Percentiles rank a stretch among this genome's conserved stretches.
Evolutionary conservation across 2,888 invertebrate genomes (phyloP).

Genomic region (Parelbella ahira): DNA sequence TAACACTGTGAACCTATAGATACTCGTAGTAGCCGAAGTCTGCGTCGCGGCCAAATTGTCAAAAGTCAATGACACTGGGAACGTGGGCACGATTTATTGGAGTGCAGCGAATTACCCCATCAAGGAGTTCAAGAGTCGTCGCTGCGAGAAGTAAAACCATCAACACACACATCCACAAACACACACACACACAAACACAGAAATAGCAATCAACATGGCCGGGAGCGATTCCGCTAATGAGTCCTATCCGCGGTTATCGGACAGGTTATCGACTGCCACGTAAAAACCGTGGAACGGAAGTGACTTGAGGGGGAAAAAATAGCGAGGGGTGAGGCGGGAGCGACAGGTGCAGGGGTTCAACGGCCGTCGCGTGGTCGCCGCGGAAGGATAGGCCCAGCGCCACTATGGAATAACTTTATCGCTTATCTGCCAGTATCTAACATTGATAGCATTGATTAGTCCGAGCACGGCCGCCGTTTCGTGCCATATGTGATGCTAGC

Average conservation of each 20-base stretch:
- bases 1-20: constrained; percentile 26
- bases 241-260: constrained; percentile 68
- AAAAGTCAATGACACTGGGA: constrained; percentile 49
- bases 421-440: no score
- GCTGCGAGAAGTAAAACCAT: constrained; percentile 44
- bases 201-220: constrained; percentile 50
- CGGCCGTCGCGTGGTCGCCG: constrained; percentile 45
- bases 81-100: constrained; percentile 42
- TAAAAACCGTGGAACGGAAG: constrained; percentile 74
- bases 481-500: constrained; percentile 16
- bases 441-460: constrained; percentile 39
- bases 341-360: constrained; percentile 71
- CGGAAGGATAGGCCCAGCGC: constrained; percentile 36
- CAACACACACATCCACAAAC: no score
- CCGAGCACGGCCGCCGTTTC: constrained; percentile 45
- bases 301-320: constrained; percentile 61
- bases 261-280: constrained; percentile 67
- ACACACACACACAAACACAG: no score
- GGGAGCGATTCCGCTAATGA: constrained; percentile 67
- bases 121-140: constrained; percentile 30
- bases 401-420: constrained; percentile 54
- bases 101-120: constrained; percentile 48
- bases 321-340: constrained; percentile 58
- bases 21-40: constrained; percentile 25
- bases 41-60: constrained; percentile 39